Evolutionary conservation across 2,888 invertebrate genomes (phyloP).

Genomic region (Chrysopilus asiliformis): DNA sequence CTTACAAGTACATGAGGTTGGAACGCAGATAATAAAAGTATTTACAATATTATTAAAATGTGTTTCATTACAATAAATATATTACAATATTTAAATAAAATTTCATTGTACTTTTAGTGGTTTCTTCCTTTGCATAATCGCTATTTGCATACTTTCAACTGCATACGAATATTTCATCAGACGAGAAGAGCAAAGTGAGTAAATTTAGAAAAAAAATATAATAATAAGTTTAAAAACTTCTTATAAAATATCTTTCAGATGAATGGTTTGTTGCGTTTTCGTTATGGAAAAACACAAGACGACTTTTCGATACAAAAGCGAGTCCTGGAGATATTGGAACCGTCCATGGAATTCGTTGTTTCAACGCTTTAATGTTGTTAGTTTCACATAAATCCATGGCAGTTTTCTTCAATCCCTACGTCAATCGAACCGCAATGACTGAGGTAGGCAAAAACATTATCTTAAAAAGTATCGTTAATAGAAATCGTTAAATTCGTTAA

Average conservation of each 20-base stretch:
- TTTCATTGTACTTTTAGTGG: too few relatives aligned
- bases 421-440: conserved; percentile 50
- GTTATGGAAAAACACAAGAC: conserved; percentile 42
- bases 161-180: conserved; percentile 27
- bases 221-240: conserved; percentile 3
- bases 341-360: conserved; percentile 50
- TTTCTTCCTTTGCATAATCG: conserved; percentile 37
- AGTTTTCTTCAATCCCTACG: conserved; percentile 49
- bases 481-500: too few relatives aligned
- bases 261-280: conserved; percentile 47
- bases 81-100: too few relatives aligned
- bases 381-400: conserved; percentile 60
- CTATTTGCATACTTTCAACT: conserved; percentile 30
- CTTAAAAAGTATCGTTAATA: too few relatives aligned
- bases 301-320: conserved; percentile 40
- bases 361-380: conserved; percentile 50
- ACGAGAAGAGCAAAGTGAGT: conserved; percentile 24
- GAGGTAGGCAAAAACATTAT: conserved; percentile 48
- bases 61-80: too few relatives aligned
- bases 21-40: too few relatives aligned
- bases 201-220: conserved; percentile 10
- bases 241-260: conserved; percentile 26
- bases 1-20: too few relatives aligned
- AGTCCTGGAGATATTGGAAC: conserved; percentile 44
- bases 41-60: too few relatives aligned